These are phyloP conservation scores for Apteryx owenii DNA, from an alignment of 2,113 vertebrate species.

Conservation along the genomic window DNA sequence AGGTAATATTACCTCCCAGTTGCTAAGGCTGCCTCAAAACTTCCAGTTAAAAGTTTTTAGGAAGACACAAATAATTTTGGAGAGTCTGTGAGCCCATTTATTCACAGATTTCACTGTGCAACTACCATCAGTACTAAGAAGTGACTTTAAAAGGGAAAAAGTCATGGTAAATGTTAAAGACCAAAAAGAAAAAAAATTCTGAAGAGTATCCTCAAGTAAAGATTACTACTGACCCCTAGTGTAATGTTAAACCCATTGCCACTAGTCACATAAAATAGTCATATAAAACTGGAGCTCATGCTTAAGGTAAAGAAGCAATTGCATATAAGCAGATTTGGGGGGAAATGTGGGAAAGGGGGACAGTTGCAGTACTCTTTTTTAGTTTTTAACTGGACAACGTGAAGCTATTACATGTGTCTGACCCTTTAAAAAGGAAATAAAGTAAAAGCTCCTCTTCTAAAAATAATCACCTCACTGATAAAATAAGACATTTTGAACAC, in stretches of 20 bases:
- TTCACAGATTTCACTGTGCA: not conserved
- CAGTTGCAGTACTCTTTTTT: not conserved
- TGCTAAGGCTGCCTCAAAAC: not conserved
- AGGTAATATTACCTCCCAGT: not conserved
- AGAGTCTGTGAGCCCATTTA: not conserved
- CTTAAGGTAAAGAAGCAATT: accelerated
- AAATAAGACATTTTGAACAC: not conserved
- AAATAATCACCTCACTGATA: not conserved
- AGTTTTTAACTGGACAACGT: not conserved
- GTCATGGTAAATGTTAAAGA: not conserved
- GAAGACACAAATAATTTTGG: not conserved
- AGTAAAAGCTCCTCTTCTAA: not conserved
- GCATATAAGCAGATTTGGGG: not conserved
- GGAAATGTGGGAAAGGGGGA: not conserved
- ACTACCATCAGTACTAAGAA: not conserved
- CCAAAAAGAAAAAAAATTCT: not conserved
- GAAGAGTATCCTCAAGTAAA: not conserved
- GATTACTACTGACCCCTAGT: conserved; percentile 53
- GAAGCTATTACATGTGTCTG: not conserved
- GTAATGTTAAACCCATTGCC: not conserved
- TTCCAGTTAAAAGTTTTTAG: not conserved
- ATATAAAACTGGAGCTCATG: accelerated
- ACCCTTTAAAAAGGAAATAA: not conserved
- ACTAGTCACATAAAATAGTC: not conserved
- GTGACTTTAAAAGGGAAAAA: not conserved